phyloP scores from a whole-genome alignment of 2,888 invertebrate species.

The Teleiodes luculella region DNA sequence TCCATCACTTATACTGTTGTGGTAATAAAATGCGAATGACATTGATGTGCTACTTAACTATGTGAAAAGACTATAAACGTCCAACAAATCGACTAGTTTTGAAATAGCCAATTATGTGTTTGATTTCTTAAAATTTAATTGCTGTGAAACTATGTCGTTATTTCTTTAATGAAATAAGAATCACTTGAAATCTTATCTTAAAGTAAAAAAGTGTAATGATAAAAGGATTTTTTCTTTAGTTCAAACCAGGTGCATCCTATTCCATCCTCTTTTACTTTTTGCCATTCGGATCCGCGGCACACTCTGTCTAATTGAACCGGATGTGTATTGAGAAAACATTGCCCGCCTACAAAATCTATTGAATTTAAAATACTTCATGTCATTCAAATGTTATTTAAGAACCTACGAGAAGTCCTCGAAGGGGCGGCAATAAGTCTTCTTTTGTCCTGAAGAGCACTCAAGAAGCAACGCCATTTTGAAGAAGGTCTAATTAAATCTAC shows the following conservation, averaged over 20 bases:
- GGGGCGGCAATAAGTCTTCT: conserved; percentile 54
- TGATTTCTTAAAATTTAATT: neutral
- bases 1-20: conserved; percentile 2
- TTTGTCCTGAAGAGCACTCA: conserved; percentile 65
- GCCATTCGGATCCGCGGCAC: conserved; percentile 34
- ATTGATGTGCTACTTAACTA: conserved; percentile 2
- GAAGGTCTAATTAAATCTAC: conserved; percentile 63
- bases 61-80: conserved; percentile 8
- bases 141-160: neutral
- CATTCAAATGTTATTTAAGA: conserved; percentile 56
- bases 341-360: conserved; percentile 42
- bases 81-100: neutral
- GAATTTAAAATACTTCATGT: conserved; percentile 50
- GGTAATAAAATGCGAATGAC: conserved; percentile 16
- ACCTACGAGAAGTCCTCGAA: conserved; percentile 54
- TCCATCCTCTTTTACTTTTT: conserved; percentile 35
- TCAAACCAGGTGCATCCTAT: conserved; percentile 39
- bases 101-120: neutral
- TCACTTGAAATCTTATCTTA: neutral
- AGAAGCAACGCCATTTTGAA: conserved; percentile 57
- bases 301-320: conserved; percentile 57
- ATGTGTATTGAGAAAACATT: conserved; percentile 58
- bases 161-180: neutral
- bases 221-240: conserved; percentile 19
- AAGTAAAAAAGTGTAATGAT: neutral